Evolutionary conservation across 2,113 vertebrate genomes (phyloP).

Genomic region (Paralichthys olivaceus): DNA sequence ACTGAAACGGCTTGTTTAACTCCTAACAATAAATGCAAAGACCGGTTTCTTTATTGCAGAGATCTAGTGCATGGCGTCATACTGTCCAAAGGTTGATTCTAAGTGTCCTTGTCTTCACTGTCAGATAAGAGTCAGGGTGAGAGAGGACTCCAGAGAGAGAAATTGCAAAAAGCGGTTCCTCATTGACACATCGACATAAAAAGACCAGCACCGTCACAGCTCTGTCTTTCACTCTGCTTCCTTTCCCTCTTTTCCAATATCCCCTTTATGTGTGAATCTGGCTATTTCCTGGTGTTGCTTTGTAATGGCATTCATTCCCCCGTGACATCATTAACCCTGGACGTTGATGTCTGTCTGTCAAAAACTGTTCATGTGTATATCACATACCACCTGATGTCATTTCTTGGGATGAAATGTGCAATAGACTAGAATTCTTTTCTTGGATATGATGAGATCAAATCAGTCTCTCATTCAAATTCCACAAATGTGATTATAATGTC

Average conservation of each 20-base stretch:
- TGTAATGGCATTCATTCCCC: slow-evolving; percentile 50
- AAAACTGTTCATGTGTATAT: slow-evolving; percentile 2
- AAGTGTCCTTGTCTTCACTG: slow-evolving; percentile 1
- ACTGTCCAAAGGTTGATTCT: neutral
- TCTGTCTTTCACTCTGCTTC: slow-evolving; percentile 41
- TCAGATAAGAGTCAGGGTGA: slow-evolving; percentile 9
- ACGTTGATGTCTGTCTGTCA: slow-evolving; percentile 33
- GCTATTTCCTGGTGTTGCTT: slow-evolving; percentile 60
- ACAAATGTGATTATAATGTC: slow-evolving; percentile 22
- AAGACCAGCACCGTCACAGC: slow-evolving; percentile 70
- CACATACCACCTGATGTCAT: slow-evolving; percentile 41
- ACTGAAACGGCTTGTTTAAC: slow-evolving; percentile 43
- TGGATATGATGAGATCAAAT: slow-evolving; percentile 18
- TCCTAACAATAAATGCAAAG: neutral
- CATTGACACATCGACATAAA: slow-evolving; percentile 16
- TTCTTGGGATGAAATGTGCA: slow-evolving; percentile 5
- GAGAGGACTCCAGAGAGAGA: slow-evolving; percentile 8
- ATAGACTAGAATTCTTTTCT: slow-evolving; percentile 5
- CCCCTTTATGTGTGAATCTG: slow-evolving; percentile 43
- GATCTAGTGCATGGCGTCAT: slow-evolving; percentile 31
- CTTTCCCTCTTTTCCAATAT: slow-evolving; percentile 36
- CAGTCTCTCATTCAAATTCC: slow-evolving; percentile 35
- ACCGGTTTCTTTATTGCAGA: neutral
- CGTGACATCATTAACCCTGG: slow-evolving; percentile 63
- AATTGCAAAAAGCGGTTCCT: neutral